phyloP scores from a whole-genome alignment of 1,140 invertebrate species.

The Drosophila baimaii region DNA sequence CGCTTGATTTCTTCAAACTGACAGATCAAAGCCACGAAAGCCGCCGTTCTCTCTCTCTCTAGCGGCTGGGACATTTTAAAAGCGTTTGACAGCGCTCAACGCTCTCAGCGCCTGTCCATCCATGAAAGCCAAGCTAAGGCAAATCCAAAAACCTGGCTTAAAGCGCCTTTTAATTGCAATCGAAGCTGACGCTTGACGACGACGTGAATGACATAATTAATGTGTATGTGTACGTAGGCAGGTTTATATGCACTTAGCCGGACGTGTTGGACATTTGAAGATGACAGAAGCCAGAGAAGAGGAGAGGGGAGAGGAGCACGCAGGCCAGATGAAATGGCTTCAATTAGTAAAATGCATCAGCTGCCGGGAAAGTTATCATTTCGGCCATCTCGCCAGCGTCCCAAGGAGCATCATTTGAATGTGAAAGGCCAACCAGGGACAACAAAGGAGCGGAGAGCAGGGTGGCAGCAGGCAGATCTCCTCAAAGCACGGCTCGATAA shows the following conservation, averaged over 20 bases:
- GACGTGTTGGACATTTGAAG: conserved; percentile 80
- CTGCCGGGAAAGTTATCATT: conserved; percentile 31
- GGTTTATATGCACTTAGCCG: conserved; percentile 68
- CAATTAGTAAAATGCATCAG: conserved; percentile 73
- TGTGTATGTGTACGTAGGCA: conserved; percentile 66
- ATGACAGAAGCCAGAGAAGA: conserved; percentile 61
- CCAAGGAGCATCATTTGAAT: conserved; percentile 50
- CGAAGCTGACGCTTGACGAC: conserved; percentile 55
- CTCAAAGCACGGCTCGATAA: conserved; percentile 64
- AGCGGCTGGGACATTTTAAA: conserved; percentile 74
- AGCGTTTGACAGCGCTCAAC: conserved; percentile 82
- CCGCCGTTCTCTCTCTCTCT: conserved; percentile 47
- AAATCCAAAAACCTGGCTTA: conserved; percentile 34
- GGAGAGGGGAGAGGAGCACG: neutral
- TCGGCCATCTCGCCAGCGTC: conserved; percentile 24
- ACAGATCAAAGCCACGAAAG: conserved; percentile 80
- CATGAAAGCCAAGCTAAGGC: conserved; percentile 32
- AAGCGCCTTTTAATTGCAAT: conserved; percentile 83
- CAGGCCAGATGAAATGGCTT: conserved; percentile 51
- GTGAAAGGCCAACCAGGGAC: conserved; percentile 39
- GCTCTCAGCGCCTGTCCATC: conserved; percentile 53
- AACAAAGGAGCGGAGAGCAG: conserved; percentile 42
- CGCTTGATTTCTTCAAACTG: conserved; percentile 82
- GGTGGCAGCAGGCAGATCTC: neutral
- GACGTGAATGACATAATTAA: conserved; percentile 84